phyloP scores from a whole-genome alignment of 2,888 invertebrate species.

The Myopa tessellatipennis region DNA sequence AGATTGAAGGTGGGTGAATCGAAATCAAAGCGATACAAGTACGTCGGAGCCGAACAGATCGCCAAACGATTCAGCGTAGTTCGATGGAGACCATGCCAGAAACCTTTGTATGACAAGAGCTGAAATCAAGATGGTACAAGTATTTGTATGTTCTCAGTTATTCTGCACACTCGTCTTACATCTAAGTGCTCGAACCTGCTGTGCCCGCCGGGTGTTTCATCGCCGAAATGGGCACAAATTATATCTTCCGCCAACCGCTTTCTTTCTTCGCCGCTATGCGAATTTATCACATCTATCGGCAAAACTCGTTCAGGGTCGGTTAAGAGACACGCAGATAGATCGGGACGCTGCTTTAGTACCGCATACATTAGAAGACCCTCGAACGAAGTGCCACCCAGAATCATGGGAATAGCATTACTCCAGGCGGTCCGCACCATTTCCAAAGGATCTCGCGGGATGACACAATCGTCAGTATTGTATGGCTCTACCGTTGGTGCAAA shows the following conservation, averaged over 20 bases:
- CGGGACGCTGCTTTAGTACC: conserved; percentile 39
- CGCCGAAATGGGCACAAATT: conserved; percentile 67
- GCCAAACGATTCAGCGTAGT: conserved; percentile 55
- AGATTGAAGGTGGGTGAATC: conserved; percentile 63
- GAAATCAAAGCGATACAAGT: conserved; percentile 63
- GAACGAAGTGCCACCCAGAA: conserved; percentile 62
- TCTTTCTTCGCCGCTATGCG: conserved; percentile 41
- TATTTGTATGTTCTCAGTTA: neutral
- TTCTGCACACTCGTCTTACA: conserved; percentile 52
- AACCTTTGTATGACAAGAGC: conserved; percentile 61
- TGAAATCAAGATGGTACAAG: conserved; percentile 43
- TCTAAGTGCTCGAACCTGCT: conserved; percentile 62
- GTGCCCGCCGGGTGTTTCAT: conserved; percentile 57
- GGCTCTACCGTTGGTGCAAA: conserved; percentile 64
- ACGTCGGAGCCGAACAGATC: conserved; percentile 57
- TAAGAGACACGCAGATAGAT: neutral
- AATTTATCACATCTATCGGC: neutral
- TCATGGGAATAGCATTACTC: conserved; percentile 60
- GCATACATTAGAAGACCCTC: conserved; percentile 63
- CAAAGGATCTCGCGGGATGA: conserved; percentile 55
- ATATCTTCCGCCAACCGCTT: conserved; percentile 56
- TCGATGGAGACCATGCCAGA: conserved; percentile 65
- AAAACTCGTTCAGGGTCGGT: conserved; percentile 8
- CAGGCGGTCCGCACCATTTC: conserved; percentile 61
- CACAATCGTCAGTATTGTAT: conserved; percentile 58